phyloP scores from a whole-genome alignment of 2,113 vertebrate species.

The Orthochromis malagaraziensis region DNA sequence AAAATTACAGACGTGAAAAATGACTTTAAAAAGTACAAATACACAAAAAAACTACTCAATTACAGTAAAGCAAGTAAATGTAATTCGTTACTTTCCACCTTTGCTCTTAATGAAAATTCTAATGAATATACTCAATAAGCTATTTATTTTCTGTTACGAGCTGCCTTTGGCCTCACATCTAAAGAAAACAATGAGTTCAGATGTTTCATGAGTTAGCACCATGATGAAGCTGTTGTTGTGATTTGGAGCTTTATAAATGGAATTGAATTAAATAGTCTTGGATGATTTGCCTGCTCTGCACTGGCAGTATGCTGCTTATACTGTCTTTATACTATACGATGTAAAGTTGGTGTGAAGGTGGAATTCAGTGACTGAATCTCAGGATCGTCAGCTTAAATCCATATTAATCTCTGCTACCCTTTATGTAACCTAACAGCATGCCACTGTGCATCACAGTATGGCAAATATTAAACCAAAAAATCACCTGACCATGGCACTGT shows the following conservation, averaged over 20 bases:
- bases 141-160: background rate
- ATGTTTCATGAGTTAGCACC: background rate
- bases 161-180: background rate
- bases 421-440: background rate
- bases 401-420: background rate
- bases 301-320: background rate
- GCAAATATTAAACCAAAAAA: background rate
- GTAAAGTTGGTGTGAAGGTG: background rate
- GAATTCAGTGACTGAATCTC: background rate
- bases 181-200: background rate
- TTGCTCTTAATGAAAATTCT: background rate
- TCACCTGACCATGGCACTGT: background rate
- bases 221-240: background rate
- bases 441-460: accelerated
- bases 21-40: background rate
- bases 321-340: background rate
- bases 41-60: background rate
- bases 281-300: accelerated
- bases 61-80: background rate
- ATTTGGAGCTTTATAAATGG: background rate
- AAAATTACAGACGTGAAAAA: background rate
- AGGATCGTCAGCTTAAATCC: background rate
- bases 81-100: background rate
- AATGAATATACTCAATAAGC: background rate
- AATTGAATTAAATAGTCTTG: background rate